phyloP scores from a whole-genome alignment of 2,888 invertebrate genomes.

The Ferdinandea cuprea region DNA sequence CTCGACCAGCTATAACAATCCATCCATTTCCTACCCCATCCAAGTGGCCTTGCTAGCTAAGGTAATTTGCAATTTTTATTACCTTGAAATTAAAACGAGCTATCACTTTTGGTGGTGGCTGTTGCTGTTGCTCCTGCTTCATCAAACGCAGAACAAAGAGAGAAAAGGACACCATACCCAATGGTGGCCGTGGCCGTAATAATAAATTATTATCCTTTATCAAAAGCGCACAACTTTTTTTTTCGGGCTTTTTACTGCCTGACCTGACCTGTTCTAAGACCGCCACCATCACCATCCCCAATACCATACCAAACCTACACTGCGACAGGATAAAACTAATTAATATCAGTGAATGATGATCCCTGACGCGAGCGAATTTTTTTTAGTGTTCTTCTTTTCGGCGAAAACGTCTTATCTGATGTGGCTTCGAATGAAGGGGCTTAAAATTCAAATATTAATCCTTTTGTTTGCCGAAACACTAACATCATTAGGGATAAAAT shows the following conservation, averaged over 20 bases:
- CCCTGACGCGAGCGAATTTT: constrained; percentile 39
- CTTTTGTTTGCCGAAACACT: constrained; percentile 72
- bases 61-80: constrained; percentile 69
- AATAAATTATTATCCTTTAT: constrained; percentile 74
- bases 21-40: background rate
- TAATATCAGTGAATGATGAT: constrained; percentile 72
- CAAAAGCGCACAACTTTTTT: constrained; percentile 28
- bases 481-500: constrained; percentile 65
- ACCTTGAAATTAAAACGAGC: constrained; percentile 51
- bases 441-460: constrained; percentile 72
- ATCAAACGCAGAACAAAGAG: constrained; percentile 29
- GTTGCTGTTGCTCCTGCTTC: constrained; percentile 14
- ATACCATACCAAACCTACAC: background rate
- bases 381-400: constrained; percentile 20
- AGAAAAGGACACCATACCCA: constrained; percentile 38
- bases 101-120: constrained; percentile 23
- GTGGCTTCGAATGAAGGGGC: constrained; percentile 60
- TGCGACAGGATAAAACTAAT: constrained; percentile 57
- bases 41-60: constrained; percentile 25
- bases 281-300: too few relatives aligned
- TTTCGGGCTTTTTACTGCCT: constrained; percentile 20
- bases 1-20: background rate
- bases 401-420: constrained; percentile 28
- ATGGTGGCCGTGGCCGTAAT: constrained; percentile 66
- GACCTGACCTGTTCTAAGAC: constrained; percentile 17